These are phyloP conservation scores for Troglohyphantes excavatus DNA, from an alignment of 2,888 invertebrate species.

Conservation along the genomic window DNA sequence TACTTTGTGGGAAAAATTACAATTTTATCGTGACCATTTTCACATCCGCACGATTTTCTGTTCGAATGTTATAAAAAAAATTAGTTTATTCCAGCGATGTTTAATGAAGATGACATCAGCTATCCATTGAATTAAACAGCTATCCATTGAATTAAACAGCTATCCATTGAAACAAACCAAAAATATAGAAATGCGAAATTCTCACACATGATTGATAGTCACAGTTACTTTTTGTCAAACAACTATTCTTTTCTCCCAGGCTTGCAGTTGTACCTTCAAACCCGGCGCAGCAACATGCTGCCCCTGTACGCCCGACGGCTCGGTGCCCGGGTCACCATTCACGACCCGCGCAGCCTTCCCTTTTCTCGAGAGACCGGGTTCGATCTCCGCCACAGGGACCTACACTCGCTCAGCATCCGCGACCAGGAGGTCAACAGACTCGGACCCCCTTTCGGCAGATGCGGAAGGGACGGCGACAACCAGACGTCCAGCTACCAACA, in stretches of 20 bases:
- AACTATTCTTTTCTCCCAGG: constrained; percentile 11
- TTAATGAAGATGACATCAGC: too few relatives aligned
- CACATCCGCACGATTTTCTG: too few relatives aligned
- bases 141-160: too few relatives aligned
- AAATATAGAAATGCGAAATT: too few relatives aligned
- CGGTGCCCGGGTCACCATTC: constrained; percentile 48
- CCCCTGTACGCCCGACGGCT: constrained; percentile 9
- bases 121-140: too few relatives aligned
- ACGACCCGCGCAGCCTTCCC: constrained; percentile 59
- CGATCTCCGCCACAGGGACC: constrained; percentile 52
- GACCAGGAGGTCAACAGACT: constrained; percentile 41
- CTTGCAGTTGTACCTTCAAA: constrained; percentile 52
- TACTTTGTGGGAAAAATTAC: too few relatives aligned
- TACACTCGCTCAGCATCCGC: constrained; percentile 19
- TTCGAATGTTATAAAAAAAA: too few relatives aligned
- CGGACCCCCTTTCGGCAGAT: constrained; percentile 49
- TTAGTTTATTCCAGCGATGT: too few relatives aligned
- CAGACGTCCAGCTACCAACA: constrained; percentile 8
- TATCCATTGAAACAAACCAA: too few relatives aligned
- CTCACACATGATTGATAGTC: too few relatives aligned
- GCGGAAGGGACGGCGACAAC: constrained; percentile 47
- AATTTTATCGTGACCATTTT: too few relatives aligned
- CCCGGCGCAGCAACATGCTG: constrained; percentile 5
- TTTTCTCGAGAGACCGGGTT: constrained; percentile 43
- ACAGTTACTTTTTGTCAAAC: too few relatives aligned